A percentile compares a stretch with the other conserved stretches of the same genome.
Conservation (phyloP, 2,113 vertebrate genomes). For the Diphyllodes magnificus region DNA sequence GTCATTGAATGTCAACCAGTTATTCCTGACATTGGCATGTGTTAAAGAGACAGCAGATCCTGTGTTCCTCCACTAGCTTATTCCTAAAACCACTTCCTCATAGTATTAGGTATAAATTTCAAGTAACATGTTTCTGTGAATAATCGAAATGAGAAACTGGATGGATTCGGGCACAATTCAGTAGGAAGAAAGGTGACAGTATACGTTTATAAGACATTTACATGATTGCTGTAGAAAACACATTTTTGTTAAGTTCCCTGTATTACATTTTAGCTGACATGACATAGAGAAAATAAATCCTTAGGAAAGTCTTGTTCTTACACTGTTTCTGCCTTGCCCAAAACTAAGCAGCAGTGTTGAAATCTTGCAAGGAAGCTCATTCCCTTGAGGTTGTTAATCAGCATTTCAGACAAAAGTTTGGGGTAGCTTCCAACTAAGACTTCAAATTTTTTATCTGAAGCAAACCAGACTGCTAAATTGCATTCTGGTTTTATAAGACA, state of each 20-base stretch:
- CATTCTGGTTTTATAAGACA: background rate
- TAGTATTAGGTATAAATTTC: background rate
- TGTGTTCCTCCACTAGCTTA: background rate
- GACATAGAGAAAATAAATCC: background rate
- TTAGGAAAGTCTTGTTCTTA: background rate
- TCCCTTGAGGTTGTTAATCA: slow-evolving; percentile 42
- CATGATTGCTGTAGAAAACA: background rate
- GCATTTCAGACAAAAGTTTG: slow-evolving; percentile 23
- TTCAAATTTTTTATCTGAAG: slow-evolving; percentile 50
- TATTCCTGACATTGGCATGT: background rate
- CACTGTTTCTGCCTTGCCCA: background rate
- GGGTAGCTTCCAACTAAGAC: slow-evolving; percentile 18
- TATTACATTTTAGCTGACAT: background rate
- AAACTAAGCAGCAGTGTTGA: background rate
- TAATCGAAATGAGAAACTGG: background rate
- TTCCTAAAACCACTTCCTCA: background rate
- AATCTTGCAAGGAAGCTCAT: background rate
- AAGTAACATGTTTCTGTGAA: background rate
- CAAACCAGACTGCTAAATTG: slow-evolving; percentile 33
- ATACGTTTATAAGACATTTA: background rate
- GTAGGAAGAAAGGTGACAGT: background rate
- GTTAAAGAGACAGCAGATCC: background rate
- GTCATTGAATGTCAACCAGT: background rate
- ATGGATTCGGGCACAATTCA: background rate
- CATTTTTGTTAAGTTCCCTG: background rate